Evolutionary conservation across 2,797 vertebrate species (phyloP).

Genomic region (Ctenochaetus hawaiiensis): DNA sequence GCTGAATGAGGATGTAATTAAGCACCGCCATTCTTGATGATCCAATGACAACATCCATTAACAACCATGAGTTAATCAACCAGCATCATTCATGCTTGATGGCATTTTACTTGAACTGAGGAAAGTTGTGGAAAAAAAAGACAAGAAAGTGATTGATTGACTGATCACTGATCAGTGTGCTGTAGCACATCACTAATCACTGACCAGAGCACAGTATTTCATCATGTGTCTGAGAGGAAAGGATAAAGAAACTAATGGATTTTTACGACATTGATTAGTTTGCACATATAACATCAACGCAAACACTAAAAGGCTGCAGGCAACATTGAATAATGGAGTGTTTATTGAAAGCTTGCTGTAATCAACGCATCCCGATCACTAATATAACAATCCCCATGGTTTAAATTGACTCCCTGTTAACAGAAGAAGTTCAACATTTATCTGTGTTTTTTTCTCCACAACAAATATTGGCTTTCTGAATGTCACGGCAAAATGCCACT

Average conservation of each 20-base stretch:
- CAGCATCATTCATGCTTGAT: conserved; percentile 14
- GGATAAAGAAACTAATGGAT: conserved; percentile 1
- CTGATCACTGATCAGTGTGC: conserved; percentile 3
- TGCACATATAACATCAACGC: conserved; percentile 25
- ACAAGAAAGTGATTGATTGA: background rate
- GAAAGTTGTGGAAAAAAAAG: background rate
- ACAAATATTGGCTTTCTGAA: conserved; percentile 76
- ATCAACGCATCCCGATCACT: conserved; percentile 38
- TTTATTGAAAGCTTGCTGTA: conserved; percentile 24
- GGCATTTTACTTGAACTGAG: conserved; percentile 41
- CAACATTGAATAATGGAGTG: conserved; percentile 11
- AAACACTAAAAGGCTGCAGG: conserved; percentile 13
- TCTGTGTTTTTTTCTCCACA: conserved; percentile 25
- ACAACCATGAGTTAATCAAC: conserved; percentile 27
- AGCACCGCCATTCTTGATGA: conserved; percentile 18
- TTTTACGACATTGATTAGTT: conserved; percentile 27
- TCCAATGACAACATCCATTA: conserved; percentile 21
- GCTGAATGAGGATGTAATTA: conserved; percentile 20
- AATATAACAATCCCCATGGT: conserved; percentile 19
- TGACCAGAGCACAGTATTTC: background rate
- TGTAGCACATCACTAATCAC: conserved; percentile 9
- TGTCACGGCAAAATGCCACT: conserved; percentile 81
- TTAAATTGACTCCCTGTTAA: conserved; percentile 42
- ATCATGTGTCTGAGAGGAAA: background rate
- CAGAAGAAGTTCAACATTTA: conserved; percentile 49